These are phyloP conservation scores for Siderastrea siderea DNA, from an alignment of 92 coral and sea anemone species.

Conservation along the genomic window DNA sequence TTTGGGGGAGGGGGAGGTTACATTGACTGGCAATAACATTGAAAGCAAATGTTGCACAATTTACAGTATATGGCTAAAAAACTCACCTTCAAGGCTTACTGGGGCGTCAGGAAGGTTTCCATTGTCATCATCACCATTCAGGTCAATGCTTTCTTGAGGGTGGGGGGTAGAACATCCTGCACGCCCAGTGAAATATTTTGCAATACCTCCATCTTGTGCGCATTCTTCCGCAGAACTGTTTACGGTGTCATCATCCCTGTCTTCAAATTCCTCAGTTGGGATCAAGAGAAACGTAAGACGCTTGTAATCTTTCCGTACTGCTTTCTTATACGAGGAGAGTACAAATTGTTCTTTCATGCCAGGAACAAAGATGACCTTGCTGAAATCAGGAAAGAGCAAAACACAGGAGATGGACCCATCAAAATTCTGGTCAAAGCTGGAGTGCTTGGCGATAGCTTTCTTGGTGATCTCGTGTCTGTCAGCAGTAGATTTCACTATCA, in stretches of 20 bases:
- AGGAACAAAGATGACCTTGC: conserved; percentile 72
- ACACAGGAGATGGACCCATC: conserved; percentile 65
- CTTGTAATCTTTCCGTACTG: conserved; percentile 76
- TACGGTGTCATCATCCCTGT: neutral
- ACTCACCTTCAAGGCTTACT: too few relatives aligned
- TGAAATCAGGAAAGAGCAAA: conserved; percentile 82
- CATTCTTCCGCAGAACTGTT: conserved; percentile 17
- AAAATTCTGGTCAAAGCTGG: conserved; percentile 78
- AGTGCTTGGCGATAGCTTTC: conserved; percentile 70
- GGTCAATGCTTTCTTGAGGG: conserved; percentile 14
- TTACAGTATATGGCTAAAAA: neutral
- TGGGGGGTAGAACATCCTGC: neutral
- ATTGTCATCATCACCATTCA: conserved; percentile 12
- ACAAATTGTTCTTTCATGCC: conserved; percentile 70
- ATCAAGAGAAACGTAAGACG: conserved; percentile 70
- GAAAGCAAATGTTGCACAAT: too few relatives aligned
- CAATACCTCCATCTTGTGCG: conserved; percentile 20
- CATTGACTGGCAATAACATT: neutral
- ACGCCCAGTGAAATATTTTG: neutral
- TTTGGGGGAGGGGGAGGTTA: neutral
- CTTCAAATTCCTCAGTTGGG: conserved; percentile 45
- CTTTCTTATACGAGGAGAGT: conserved; percentile 66
- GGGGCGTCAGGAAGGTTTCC: neutral
- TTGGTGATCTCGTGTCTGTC: conserved; percentile 54
- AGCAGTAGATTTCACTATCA: conserved; percentile 56